These are phyloP conservation scores for Notarius quadriscutis DNA, from an alignment of 2,113 vertebrate species.

Conservation along the genomic window DNA sequence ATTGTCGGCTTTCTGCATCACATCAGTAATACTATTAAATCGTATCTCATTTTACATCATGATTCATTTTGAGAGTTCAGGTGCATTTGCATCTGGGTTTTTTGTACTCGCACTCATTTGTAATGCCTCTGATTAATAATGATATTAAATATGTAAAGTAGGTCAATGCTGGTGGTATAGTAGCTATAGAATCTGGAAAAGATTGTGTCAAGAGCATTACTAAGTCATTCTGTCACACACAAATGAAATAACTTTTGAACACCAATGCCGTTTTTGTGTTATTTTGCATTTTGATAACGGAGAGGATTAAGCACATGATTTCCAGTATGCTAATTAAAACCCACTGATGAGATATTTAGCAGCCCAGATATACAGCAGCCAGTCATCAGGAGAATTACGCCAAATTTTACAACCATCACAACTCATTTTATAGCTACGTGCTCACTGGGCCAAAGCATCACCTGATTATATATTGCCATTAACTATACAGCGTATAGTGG, in stretches of 20 bases:
- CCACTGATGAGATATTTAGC: conserved; percentile 62
- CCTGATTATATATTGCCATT: not conserved
- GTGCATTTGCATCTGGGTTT: not conserved
- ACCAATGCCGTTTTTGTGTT: conserved; percentile 50
- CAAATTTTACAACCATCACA: not conserved
- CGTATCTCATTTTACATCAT: not conserved
- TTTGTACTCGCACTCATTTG: not conserved
- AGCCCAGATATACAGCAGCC: conserved; percentile 35
- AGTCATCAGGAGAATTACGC: conserved; percentile 40
- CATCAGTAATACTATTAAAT: not conserved
- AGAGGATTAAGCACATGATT: conserved; percentile 53
- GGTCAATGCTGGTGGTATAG: conserved; percentile 3
- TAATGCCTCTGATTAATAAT: conserved; percentile 7
- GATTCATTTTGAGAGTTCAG: not conserved
- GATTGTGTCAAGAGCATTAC: not conserved
- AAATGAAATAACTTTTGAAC: conserved; percentile 7
- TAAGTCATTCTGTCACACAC: not conserved
- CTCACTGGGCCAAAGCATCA: not conserved
- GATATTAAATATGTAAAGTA: conserved; percentile 6
- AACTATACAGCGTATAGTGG: not conserved
- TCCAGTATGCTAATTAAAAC: conserved; percentile 65
- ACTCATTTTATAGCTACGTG: not conserved
- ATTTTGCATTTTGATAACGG: conserved; percentile 59
- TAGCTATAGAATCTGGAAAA: not conserved
- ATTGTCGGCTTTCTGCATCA: conserved; percentile 9